These are phyloP conservation scores for Drosophila baimaii DNA, from an alignment of 1,140 invertebrate genomes.

Conservation along the genomic window DNA sequence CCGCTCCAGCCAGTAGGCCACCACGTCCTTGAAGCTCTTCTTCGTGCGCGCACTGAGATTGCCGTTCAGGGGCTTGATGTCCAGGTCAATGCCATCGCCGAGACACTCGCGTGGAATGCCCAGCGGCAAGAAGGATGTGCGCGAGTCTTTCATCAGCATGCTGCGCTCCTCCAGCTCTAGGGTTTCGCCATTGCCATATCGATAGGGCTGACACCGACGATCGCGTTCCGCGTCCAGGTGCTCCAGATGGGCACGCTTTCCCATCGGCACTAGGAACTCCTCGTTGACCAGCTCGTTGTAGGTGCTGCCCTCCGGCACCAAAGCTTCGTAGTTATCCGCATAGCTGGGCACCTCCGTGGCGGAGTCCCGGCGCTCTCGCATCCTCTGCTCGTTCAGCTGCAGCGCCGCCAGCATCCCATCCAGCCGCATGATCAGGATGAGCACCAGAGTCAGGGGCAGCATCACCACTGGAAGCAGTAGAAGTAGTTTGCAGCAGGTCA, in stretches of 20 bases:
- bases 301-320: conserved; percentile 55
- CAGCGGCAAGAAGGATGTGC: conserved; percentile 79
- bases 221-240: conserved; percentile 31
- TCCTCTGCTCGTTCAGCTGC: conserved; percentile 52
- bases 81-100: conserved; percentile 28
- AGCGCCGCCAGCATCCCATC: conserved; percentile 78
- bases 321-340: conserved; percentile 51
- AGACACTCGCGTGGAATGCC: conserved; percentile 73
- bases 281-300: conserved; percentile 73
- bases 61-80: conserved; percentile 3
- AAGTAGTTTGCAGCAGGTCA: conserved; percentile 80
- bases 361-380: conserved; percentile 44
- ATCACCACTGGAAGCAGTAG: conserved; percentile 81
- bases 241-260: conserved; percentile 25
- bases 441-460: conserved; percentile 77
- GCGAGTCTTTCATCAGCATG: conserved; percentile 79
- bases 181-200: conserved; percentile 63
- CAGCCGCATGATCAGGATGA: conserved; percentile 78
- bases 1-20: conserved; percentile 37
- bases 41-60: conserved; percentile 9
- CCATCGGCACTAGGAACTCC: conserved; percentile 61
- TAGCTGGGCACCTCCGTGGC: conserved; percentile 26
- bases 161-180: conserved; percentile 77
- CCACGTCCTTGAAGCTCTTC: conserved; percentile 34
- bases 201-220: conserved; percentile 70